phyloP scores from a whole-genome alignment of 2,113 vertebrate genomes.

The Pygoscelis adeliae region DNA sequence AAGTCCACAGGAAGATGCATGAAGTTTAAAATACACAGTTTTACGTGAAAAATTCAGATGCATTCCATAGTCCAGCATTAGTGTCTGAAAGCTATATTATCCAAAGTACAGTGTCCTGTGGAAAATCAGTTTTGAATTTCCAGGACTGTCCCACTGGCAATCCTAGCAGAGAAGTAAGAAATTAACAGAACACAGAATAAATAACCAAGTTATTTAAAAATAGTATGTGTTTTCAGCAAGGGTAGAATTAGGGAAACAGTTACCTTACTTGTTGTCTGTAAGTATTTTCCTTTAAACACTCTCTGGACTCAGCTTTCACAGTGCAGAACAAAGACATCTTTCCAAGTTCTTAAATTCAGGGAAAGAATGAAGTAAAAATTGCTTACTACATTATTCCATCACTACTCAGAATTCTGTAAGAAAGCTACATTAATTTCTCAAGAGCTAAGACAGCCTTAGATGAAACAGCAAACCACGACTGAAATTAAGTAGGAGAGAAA shows the following conservation, averaged over 20 bases:
- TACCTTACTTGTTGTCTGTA: neutral
- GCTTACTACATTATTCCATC: neutral
- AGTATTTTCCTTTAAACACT: neutral
- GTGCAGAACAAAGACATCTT: neutral
- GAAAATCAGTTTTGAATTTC: neutral
- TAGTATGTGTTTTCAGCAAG: neutral
- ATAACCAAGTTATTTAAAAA: neutral
- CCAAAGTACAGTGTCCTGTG: neutral
- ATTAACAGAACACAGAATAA: neutral
- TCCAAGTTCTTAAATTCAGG: neutral
- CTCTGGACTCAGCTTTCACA: neutral
- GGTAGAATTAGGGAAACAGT: neutral
- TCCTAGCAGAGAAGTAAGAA: neutral
- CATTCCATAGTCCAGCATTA: neutral
- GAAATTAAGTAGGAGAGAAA: neutral
- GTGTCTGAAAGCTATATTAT: neutral
- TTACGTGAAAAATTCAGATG: neutral
- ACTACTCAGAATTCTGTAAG: neutral
- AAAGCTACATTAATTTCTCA: neutral
- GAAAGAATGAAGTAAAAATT: neutral
- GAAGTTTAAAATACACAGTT: neutral
- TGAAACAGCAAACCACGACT: neutral
- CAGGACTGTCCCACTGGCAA: neutral
- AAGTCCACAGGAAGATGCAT: neutral
- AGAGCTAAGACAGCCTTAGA: neutral